Evolutionary conservation across 2,888 invertebrate species (phyloP), one percentile per base, ranked within the genome.

Genomic region (Epinotia brunnichana): DNA sequence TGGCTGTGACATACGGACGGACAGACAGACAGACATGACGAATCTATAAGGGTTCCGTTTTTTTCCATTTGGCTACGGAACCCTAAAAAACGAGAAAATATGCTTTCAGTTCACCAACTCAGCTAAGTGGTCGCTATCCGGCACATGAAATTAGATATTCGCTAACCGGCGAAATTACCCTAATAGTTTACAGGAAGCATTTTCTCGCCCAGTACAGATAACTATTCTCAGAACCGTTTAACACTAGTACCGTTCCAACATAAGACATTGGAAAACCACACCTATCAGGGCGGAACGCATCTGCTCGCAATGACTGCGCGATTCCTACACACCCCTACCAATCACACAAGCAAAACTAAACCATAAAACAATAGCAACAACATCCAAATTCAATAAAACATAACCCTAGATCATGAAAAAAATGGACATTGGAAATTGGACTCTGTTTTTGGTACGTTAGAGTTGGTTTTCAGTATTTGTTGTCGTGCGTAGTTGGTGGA

Each of bases 221-320:
- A 53, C n/a, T 21, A 24, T 54, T 66, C 66, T 41, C 10, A 24
- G 13, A 41, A 53, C 39, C 54, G 17, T 53, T 67, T 67, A 67
- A 66, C 60, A 54, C 67, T 24, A 44, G 21, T 51, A 63, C 59
- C 61, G 57, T 62, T 69, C 56, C 61, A 56, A 54, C 53, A 51
- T 67, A 57, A 71, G 74, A 74, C 77, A 76, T 76, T 76, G 76
- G 75, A 77, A 77, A 77, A 79, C 77, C 85, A 82, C 82, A 88
- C 82, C 88, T 87, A 90, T 82, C 85, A 83, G 89, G 82, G 88
- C 90, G 91, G 86, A 91, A 90, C 90, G 89, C 89, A 86, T 90
- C 89, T 88, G 81, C 81, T 78, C 76, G 73, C 84, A 81, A 89
- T 91, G 92, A 91, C 90, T 83, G 74, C 77, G 87, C 90, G 81